phyloP scores from a whole-genome alignment of 2,888 invertebrate genomes.

The Tetrapedia diversipes region DNA sequence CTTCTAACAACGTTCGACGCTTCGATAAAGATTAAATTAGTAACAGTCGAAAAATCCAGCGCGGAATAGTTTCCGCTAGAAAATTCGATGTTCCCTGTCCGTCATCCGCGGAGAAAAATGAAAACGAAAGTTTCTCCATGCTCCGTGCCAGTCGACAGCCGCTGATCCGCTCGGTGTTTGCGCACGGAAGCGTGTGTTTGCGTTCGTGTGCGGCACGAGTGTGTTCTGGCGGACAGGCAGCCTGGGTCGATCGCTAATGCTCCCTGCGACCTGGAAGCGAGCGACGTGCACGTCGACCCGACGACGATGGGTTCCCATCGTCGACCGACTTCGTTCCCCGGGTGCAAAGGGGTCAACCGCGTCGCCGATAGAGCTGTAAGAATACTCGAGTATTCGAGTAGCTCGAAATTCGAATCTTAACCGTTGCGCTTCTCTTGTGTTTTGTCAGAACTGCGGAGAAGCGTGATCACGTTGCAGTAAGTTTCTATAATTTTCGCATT shows the following conservation, averaged over 20 bases:
- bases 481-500: too few species aligned
- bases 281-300: constrained; percentile 45
- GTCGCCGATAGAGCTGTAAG: too few species aligned
- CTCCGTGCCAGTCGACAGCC: constrained; percentile 19
- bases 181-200: constrained; percentile 50
- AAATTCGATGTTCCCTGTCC: constrained; percentile 1
- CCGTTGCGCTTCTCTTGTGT: too few species aligned
- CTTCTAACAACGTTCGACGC: too few species aligned
- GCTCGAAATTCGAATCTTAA: too few species aligned
- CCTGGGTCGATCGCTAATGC: constrained; percentile 53
- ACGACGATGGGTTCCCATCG: constrained; percentile 38
- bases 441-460: too few species aligned
- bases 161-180: constrained; percentile 37
- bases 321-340: constrained; percentile 11
- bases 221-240: constrained; percentile 61
- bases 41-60: too few species aligned
- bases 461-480: too few species aligned
- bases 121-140: constrained; percentile 60
- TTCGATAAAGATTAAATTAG: too few species aligned
- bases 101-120: constrained; percentile 47
- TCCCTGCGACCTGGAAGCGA: constrained; percentile 60
- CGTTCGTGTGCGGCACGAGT: constrained; percentile 43
- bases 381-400: too few species aligned
- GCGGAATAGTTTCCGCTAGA: too few species aligned
- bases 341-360: constrained; percentile 29